Evolutionary conservation across 2,888 invertebrate genomes (phyloP).

Genomic region (Cerastis leucographa): DNA sequence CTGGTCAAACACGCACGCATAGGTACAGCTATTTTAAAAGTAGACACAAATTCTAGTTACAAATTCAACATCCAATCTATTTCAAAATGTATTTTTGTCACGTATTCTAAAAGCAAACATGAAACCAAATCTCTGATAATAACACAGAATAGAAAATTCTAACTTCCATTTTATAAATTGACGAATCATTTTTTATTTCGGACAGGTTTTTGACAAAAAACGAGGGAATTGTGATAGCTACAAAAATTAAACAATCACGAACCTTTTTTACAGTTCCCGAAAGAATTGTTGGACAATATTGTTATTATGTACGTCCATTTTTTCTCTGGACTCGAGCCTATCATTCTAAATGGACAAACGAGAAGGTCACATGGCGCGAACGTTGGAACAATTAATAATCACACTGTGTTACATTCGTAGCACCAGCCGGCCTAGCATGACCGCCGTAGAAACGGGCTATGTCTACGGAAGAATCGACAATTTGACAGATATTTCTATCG

Average conservation of each 20-base stretch:
- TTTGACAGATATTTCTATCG: too few species aligned
- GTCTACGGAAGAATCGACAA: too few species aligned
- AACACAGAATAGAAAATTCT: constrained; percentile 44
- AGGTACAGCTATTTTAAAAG: not conserved
- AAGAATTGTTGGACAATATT: constrained; percentile 68
- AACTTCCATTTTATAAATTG: constrained; percentile 43
- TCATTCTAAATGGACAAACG: constrained; percentile 73
- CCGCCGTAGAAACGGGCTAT: too few species aligned
- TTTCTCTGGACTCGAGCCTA: constrained; percentile 53
- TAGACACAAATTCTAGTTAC: constrained; percentile 10
- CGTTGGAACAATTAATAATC: constrained; percentile 77
- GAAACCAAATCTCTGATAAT: constrained; percentile 40
- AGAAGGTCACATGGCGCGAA: constrained; percentile 65
- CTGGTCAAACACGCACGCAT: not conserved
- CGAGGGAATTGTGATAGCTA: constrained; percentile 37
- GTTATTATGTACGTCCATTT: constrained; percentile 61
- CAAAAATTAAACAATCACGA: constrained; percentile 62
- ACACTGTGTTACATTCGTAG: too few species aligned
- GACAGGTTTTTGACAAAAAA: constrained; percentile 33
- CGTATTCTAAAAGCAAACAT: constrained; percentile 59
- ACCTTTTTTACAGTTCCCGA: constrained; percentile 65
- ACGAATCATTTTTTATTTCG: constrained; percentile 33
- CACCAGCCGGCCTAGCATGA: too few species aligned
- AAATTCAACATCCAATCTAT: constrained; percentile 37
- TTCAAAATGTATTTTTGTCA: constrained; percentile 44